Evolutionary conservation across 2,888 invertebrate genomes (phyloP).

Genomic region (Cheilosia impressa): DNA sequence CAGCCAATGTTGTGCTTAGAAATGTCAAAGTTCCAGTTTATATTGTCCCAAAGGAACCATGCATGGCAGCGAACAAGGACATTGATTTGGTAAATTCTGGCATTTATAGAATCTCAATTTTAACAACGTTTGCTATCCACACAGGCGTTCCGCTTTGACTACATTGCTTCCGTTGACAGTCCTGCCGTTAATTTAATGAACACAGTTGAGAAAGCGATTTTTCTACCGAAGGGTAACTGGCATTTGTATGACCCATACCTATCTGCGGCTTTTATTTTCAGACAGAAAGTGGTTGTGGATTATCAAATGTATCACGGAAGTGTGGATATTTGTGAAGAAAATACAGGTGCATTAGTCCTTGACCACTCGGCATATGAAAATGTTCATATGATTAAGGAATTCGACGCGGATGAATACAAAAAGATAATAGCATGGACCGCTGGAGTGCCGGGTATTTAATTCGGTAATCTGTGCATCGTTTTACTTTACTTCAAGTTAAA

Average conservation of each 20-base stretch:
- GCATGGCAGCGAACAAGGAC: slow-evolving; percentile 80
- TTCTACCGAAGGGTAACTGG: slow-evolving; percentile 77
- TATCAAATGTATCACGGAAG: slow-evolving; percentile 82
- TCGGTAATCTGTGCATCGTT: neutral
- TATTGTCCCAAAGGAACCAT: slow-evolving; percentile 88
- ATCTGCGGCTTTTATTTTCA: slow-evolving; percentile 83
- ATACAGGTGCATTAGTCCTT: slow-evolving; percentile 87
- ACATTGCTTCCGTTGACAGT: slow-evolving; percentile 77
- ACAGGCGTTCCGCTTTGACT: slow-evolving; percentile 84
- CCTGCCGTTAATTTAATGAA: slow-evolving; percentile 84
- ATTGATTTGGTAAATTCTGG: slow-evolving; percentile 75
- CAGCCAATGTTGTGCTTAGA: slow-evolving; percentile 87
- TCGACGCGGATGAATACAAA: slow-evolving; percentile 74
- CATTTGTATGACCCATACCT: slow-evolving; percentile 84
- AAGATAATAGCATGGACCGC: slow-evolving; percentile 77
- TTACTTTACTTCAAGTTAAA: neutral
- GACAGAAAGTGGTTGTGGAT: slow-evolving; percentile 80
- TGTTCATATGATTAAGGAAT: slow-evolving; percentile 74
- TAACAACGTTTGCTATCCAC: slow-evolving; percentile 26
- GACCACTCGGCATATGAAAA: slow-evolving; percentile 82
- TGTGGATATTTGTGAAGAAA: slow-evolving; percentile 85
- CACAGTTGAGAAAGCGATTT: slow-evolving; percentile 82
- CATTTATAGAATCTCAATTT: neutral
- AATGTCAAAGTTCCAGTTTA: slow-evolving; percentile 85
- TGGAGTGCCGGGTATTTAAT: slow-evolving; percentile 52